A percentile compares a stretch with the other conserved stretches of the same genome.
Evolutionary conservation across 2,888 invertebrate genomes (phyloP).

Genomic region (Portevinia maculata): DNA sequence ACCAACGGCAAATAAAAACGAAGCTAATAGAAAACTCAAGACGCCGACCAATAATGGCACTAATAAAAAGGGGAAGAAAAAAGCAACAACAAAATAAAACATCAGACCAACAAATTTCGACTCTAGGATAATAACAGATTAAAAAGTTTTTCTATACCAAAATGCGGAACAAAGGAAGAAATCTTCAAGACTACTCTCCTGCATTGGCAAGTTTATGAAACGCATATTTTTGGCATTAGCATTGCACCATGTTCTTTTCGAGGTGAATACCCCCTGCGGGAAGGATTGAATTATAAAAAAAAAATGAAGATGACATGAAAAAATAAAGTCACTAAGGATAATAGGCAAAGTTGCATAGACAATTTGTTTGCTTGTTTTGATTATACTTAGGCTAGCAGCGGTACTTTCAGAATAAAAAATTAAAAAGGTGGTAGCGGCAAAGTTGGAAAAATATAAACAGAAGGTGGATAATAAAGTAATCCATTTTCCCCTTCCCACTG

Average conservation of each 20-base stretch:
- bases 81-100: conserved; percentile 31
- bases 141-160: conserved; percentile 52
- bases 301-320: conserved; percentile 15
- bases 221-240: conserved; percentile 62
- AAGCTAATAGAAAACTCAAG: conserved; percentile 48
- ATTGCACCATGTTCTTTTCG: conserved; percentile 33
- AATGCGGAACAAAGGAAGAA: conserved; percentile 37
- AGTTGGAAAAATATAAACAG: conserved; percentile 54
- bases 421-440: conserved; percentile 3
- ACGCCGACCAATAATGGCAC: neutral
- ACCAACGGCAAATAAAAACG: conserved; percentile 11
- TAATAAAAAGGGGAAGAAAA: neutral
- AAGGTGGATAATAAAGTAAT: conserved; percentile 53
- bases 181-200: neutral
- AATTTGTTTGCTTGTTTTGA: conserved; percentile 55
- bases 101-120: conserved; percentile 60
- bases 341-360: conserved; percentile 32
- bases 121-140: conserved; percentile 68
- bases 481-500: neutral
- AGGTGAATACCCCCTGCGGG: conserved; percentile 55
- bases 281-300: conserved; percentile 63
- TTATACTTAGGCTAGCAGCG: conserved; percentile 59
- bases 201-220: conserved; percentile 44
- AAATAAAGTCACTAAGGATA: neutral
- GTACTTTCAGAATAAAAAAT: conserved; percentile 28